Base-by-base conservation (phyloP, 1,140 invertebrate species). In the Dendrolimus kikuchii region DNA sequence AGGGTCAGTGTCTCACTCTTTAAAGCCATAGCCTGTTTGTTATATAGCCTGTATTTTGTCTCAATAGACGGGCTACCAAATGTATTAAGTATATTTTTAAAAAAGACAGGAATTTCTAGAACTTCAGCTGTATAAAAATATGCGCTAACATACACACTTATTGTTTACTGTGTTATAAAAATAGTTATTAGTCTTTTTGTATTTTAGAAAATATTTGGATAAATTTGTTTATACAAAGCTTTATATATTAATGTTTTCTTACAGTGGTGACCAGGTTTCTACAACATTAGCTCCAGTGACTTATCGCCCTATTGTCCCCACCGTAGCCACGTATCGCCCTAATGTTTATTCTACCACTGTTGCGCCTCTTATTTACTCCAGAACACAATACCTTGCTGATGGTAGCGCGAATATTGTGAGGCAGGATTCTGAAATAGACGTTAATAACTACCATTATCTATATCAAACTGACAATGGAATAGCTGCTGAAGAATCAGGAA, bases 381-480 rank as follows among this genome's bases (percentile, higher is more conserved):
- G 58, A 49, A 58, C 53, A 38, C 57, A 68, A 8, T 66, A 71
- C 42, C 56, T 57, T 8, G 57, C 58, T 37, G 79, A 77, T 40
- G 51, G 63, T 9, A 52, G 74, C 43, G 71, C 80, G 5, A 69
- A 61, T 59, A 78, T 86, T n/a, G 45, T 86, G 5, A 61, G 67
- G 38, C 74, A 81, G 64, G 78, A 81, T 8, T 73, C 53, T 39
- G 77, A 83, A 37, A 53, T 69, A 7, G 68, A 73, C 40, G 59
- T 60, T 10, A 78, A 82, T 39, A 59, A 56, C 7, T 84, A 87
- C 54, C 82, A 76, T 50, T 87, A 64, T 51, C 57, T 64, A 23
- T 89, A 69, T 55, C 68, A 70, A 54, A 88, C 76, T 38, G 83
- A 85, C 53, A 87, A 88, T 55, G 76, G 79, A 7, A 86, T 86